Percentiles rank a stretch among this genome's conserved stretches.
phyloP scores from a whole-genome alignment of 2,888 invertebrate species.

The Dynastes tityus region DNA sequence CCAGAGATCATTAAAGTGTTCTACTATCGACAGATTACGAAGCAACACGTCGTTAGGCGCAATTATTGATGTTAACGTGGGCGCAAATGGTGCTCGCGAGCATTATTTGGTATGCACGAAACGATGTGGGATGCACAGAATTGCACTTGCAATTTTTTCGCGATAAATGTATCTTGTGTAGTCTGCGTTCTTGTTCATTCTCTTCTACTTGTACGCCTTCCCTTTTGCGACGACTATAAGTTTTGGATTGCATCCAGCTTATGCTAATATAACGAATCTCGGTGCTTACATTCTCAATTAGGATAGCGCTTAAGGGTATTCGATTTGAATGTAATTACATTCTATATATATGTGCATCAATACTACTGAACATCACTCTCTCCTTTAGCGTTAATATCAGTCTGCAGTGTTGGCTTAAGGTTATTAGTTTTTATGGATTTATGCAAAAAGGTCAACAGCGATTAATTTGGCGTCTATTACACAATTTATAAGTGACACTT shows the following conservation, averaged over 20 bases:
- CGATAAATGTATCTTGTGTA: slow-evolving; percentile 29
- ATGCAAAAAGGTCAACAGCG: too few species aligned
- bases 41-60: slow-evolving; percentile 63
- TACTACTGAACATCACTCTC: background rate
- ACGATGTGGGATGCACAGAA: slow-evolving; percentile 51
- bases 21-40: slow-evolving; percentile 61
- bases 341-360: background rate
- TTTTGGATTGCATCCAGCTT: slow-evolving; percentile 37
- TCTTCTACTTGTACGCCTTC: slow-evolving; percentile 16
- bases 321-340: slow-evolving; percentile 3
- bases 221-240: slow-evolving; percentile 34
- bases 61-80: slow-evolving; percentile 63
- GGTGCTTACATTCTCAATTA: slow-evolving; percentile 52
- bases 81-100: slow-evolving; percentile 57
- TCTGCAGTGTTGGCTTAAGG: too few species aligned
- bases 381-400: background rate
- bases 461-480: too few species aligned
- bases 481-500: too few species aligned
- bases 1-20: slow-evolving; percentile 59
- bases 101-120: slow-evolving; percentile 58
- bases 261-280: slow-evolving; percentile 49
- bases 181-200: slow-evolving; percentile 9
- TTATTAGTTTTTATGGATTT: too few species aligned
- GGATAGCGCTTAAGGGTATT: slow-evolving; percentile 46
- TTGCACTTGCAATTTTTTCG: slow-evolving; percentile 50